Evolutionary conservation across 2,888 invertebrate species (phyloP).

Genomic region (Sthenelais limicola): DNA sequence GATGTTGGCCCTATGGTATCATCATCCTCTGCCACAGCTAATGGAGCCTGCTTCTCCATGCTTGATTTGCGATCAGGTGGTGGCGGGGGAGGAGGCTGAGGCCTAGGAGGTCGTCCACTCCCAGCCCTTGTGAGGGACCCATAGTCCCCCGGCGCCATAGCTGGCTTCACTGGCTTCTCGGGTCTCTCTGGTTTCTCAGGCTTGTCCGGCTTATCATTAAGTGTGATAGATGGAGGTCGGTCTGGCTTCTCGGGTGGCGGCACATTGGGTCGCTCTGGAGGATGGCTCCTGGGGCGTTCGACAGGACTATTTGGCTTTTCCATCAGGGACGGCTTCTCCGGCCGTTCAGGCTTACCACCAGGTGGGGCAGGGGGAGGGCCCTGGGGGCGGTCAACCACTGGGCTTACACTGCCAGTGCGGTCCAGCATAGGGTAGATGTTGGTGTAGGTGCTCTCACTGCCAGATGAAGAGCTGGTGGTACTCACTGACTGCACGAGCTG

Average conservation of each 20-base stretch:
- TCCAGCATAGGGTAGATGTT: background rate
- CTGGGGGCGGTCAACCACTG: constrained; percentile 30
- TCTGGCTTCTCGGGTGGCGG: constrained; percentile 3
- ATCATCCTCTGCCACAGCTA: constrained; percentile 25
- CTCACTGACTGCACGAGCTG: constrained; percentile 13
- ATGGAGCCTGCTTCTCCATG: constrained; percentile 26
- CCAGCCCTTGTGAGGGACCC: constrained; percentile 2
- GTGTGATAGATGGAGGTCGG: background rate
- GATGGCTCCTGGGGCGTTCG: constrained; percentile 30
- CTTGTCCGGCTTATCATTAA: constrained; percentile 6
- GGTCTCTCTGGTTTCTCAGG: constrained; percentile 37
- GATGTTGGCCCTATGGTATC: background rate
- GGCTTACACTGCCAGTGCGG: background rate
- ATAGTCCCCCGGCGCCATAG: background rate
- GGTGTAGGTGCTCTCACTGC: background rate
- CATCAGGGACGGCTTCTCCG: constrained; percentile 22
- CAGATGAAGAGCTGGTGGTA: constrained; percentile 15
- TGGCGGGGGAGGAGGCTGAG: constrained; percentile 39
- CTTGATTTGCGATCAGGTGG: constrained; percentile 25
- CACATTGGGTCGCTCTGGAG: constrained; percentile 31
- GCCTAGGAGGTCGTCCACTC: constrained; percentile 30
- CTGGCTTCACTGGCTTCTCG: constrained; percentile 32
- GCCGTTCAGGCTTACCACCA: constrained; percentile 8
- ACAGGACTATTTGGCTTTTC: constrained; percentile 29
- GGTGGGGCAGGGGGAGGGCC: constrained; percentile 37